These are phyloP conservation scores for Zaprionus vittiger DNA, from an alignment of 1,140 invertebrate species.

Conservation along the genomic window DNA sequence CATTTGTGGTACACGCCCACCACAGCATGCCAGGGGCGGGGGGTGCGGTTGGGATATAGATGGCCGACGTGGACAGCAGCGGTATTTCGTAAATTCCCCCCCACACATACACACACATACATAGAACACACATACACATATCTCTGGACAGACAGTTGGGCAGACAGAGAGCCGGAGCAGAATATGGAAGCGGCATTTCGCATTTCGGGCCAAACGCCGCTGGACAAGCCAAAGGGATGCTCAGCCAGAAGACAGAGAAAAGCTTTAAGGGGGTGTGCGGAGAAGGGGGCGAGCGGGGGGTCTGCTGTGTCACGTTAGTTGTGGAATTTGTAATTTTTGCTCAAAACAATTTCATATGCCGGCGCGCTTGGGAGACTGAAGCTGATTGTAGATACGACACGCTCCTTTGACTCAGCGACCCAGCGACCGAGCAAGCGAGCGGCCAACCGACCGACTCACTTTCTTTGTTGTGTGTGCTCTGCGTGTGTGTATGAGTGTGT, in stretches of 20 bases:
- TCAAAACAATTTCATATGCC: slow-evolving; percentile 57
- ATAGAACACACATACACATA: background rate
- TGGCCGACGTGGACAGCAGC: slow-evolving; percentile 42
- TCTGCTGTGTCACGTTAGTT: slow-evolving; percentile 44
- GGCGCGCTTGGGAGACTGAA: slow-evolving; percentile 51
- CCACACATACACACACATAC: background rate
- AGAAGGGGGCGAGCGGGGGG: background rate
- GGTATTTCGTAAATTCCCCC: slow-evolving; percentile 30
- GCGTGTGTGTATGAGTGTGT: background rate
- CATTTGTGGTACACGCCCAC: slow-evolving; percentile 45
- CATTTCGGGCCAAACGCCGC: slow-evolving; percentile 31
- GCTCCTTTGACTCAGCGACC: slow-evolving; percentile 57
- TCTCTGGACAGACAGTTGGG: background rate
- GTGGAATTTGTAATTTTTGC: slow-evolving; percentile 63
- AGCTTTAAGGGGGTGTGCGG: background rate
- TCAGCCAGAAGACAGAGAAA: background rate
- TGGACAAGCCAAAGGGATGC: slow-evolving; percentile 8
- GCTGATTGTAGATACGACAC: slow-evolving; percentile 68
- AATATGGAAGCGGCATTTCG: slow-evolving; percentile 24
- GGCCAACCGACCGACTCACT: slow-evolving; percentile 37
- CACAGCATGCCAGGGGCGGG: background rate
- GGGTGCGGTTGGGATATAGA: background rate
- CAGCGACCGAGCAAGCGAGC: slow-evolving; percentile 12
- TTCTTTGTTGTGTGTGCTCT: slow-evolving; percentile 41
- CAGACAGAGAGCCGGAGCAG: background rate